Base-by-base conservation (phyloP, 2,888 invertebrate species). In the Tetragonula carbonaria region DNA sequence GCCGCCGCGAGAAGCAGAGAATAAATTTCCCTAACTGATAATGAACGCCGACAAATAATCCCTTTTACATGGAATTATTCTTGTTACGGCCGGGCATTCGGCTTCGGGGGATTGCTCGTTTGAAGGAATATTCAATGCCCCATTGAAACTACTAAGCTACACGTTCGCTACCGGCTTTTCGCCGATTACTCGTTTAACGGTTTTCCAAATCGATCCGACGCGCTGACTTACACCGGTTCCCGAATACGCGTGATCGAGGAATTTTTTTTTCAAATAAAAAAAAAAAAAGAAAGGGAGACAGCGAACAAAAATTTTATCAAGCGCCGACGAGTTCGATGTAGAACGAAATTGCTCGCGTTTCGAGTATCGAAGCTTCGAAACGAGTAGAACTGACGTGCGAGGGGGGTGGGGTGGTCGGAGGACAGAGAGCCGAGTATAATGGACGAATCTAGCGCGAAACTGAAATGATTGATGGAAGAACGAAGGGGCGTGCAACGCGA, bases 391-490 rank as follows among this genome's bases (percentile, higher is more conserved):
- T 59, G 57, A 59, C 57, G 57, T 23, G 33, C 28, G 62, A 23
- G 45, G 63, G 51, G 45, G 80, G 77, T 76, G 23, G 38, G 2
- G 13, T 5, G 38, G n/a, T 1, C 13, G 5, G 38, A 5, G 38
- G n/a, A 38, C 21, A 38, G n/a, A 38, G 65, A 38, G n/a, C 6
- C 87, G 82, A 84, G 57, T 67, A 88, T 90, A 89, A 90, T 85
- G 85, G 88, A 71, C 72, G 88, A 90, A 90, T 90, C 90, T 85
- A 87, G 87, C 79, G 85, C 85, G 78, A 90, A 86, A 86, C 86
- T 89, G 86, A 84, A 88, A 90, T 91, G 91, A 91, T 91, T 90
- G 90, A 90, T 91, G 90, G 84, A 82, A 85, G 78, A 78, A 82
- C 45, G 72, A 66, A 63, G 73, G 59, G 76, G 21, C 59, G 50